Conservation (phyloP, 1,140 invertebrate genomes). For the Pomacea maculata region DNA sequence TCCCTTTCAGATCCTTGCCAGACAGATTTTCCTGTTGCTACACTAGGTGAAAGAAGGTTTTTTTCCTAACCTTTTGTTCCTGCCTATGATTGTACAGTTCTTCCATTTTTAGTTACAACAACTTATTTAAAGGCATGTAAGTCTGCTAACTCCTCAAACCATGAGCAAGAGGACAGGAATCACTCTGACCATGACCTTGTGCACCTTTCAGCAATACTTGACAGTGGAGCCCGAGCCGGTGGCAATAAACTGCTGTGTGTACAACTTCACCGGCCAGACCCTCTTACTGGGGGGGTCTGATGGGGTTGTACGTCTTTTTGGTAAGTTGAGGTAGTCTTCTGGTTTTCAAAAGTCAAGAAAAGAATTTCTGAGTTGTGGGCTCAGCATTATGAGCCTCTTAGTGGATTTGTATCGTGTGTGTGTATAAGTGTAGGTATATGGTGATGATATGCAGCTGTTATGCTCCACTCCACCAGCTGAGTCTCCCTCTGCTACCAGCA, state of each 20-base stretch:
- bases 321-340: constrained; percentile 37
- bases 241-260: constrained; percentile 70
- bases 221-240: constrained; percentile 49
- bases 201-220: constrained; percentile 52
- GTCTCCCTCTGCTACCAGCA: too few relatives aligned
- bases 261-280: constrained; percentile 77
- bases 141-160: not conserved
- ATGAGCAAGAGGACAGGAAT: constrained; percentile 8
- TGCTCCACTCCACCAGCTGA: too few relatives aligned
- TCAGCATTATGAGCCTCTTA: too few relatives aligned
- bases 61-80: not conserved
- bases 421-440: too few relatives aligned
- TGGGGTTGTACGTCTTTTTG: constrained; percentile 72
- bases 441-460: too few relatives aligned
- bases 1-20: not conserved
- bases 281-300: constrained; percentile 73
- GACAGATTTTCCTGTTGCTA: not conserved
- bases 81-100: not conserved
- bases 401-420: too few relatives aligned
- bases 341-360: too few relatives aligned
- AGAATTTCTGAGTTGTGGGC: too few relatives aligned
- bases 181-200: not conserved
- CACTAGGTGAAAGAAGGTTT: not conserved
- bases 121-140: not conserved
- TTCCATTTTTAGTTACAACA: not conserved